phyloP scores from a whole-genome alignment of 2,888 invertebrate genomes.

The Meganola albula region DNA sequence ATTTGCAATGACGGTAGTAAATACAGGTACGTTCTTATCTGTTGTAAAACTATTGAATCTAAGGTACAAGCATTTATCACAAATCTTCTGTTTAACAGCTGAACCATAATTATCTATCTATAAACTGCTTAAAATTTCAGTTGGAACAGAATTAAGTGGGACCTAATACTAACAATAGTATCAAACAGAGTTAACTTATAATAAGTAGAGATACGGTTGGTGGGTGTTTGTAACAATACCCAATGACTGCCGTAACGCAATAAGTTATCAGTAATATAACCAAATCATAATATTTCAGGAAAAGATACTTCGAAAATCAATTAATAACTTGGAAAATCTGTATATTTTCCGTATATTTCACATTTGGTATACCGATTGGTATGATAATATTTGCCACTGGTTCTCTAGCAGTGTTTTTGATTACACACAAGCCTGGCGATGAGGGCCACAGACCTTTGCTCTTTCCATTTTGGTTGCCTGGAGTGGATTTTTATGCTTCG shows the following conservation, averaged over 20 bases:
- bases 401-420: constrained; percentile 30
- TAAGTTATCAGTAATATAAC: not conserved
- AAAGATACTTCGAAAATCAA: constrained; percentile 42
- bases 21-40: constrained; percentile 13
- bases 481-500: constrained; percentile 35
- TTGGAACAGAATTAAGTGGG: too few species aligned
- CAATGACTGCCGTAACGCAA: too few species aligned
- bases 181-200: too few species aligned
- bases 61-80: too few species aligned
- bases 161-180: too few species aligned
- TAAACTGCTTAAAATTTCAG: too few species aligned
- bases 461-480: constrained; percentile 45
- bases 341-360: constrained; percentile 29
- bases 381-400: constrained; percentile 28
- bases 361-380: constrained; percentile 16
- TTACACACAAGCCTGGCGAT: constrained; percentile 28
- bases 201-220: too few species aligned
- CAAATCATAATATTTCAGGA: constrained; percentile 30
- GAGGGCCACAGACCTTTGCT: constrained; percentile 35
- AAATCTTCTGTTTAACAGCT: too few species aligned
- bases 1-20: constrained; percentile 31
- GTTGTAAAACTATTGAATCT: too few species aligned
- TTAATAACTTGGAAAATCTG: constrained; percentile 43
- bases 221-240: too few species aligned
- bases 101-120: too few species aligned